phyloP scores from a whole-genome alignment of 2,888 invertebrate genomes.

The Lycia hirtaria region DNA sequence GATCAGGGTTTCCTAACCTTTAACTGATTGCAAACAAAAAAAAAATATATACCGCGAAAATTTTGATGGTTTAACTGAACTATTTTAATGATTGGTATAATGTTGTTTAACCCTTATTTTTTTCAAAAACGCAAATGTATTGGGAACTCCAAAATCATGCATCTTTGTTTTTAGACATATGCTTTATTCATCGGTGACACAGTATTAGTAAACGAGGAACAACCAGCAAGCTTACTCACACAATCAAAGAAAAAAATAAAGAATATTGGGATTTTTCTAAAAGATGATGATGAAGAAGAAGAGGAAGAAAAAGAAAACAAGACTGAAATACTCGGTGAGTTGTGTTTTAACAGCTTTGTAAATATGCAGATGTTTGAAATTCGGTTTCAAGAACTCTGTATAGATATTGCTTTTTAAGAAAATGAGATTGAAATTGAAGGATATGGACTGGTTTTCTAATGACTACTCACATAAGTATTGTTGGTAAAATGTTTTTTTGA shows the following conservation, averaged over 20 bases:
- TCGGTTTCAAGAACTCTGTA: conserved; percentile 20
- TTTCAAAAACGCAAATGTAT: too few species aligned
- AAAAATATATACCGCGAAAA: too few species aligned
- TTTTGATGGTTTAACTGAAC: too few species aligned
- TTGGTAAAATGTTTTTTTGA: too few species aligned
- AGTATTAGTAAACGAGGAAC: conserved; percentile 96
- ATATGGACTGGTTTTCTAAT: background rate
- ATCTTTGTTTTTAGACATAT: conserved; percentile 88
- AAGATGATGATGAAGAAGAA: conserved; percentile 94
- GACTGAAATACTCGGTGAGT: conserved; percentile 89
- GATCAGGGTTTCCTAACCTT: too few species aligned
- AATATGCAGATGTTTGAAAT: conserved; percentile 27
- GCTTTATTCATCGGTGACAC: conserved; percentile 99
- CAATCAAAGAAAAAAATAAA: conserved; percentile 97
- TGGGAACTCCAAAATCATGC: too few species aligned
- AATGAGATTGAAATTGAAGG: background rate
- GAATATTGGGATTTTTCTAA: conserved; percentile 97
- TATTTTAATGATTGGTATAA: too few species aligned
- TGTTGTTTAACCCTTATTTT: too few species aligned
- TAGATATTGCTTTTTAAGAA: conserved; percentile 18
- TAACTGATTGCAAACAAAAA: too few species aligned
- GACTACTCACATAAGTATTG: too few species aligned
- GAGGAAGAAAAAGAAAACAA: conserved; percentile 93
- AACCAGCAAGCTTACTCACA: conserved; percentile 94
- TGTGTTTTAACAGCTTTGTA: conserved; percentile 22